Evolutionary conservation across 2,888 invertebrate species (phyloP).

Genomic region (Criorhina ranunculi): DNA sequence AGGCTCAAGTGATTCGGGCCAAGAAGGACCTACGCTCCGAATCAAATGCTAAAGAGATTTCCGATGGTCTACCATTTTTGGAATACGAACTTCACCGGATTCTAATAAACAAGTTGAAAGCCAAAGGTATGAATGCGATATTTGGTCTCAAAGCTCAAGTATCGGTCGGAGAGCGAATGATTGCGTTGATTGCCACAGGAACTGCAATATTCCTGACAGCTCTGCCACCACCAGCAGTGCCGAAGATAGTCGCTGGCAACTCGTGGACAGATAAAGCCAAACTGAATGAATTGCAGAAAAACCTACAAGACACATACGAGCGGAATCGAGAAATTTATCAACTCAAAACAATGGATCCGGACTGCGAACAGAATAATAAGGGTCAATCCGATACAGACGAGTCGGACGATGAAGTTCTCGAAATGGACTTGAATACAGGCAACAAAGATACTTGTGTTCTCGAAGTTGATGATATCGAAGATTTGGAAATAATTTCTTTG

Average conservation of each 20-base stretch:
- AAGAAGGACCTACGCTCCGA: slow-evolving; percentile 93
- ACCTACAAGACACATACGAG: slow-evolving; percentile 89
- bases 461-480: slow-evolving; percentile 94
- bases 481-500: slow-evolving; percentile 90
- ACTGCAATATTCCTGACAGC: slow-evolving; percentile 93
- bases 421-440: slow-evolving; percentile 89
- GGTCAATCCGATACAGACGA: slow-evolving; percentile 87
- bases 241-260: slow-evolving; percentile 89
- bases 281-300: slow-evolving; percentile 88
- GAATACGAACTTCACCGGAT: slow-evolving; percentile 98
- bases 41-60: slow-evolving; percentile 95
- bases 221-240: slow-evolving; percentile 90
- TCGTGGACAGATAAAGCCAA: slow-evolving; percentile 88
- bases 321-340: slow-evolving; percentile 90
- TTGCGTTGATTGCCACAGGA: slow-evolving; percentile 95
- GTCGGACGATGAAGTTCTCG: slow-evolving; percentile 88
- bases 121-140: slow-evolving; percentile 97
- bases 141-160: slow-evolving; percentile 94
- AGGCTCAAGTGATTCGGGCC: slow-evolving; percentile 90
- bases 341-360: slow-evolving; percentile 85
- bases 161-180: slow-evolving; percentile 93
- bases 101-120: slow-evolving; percentile 94
- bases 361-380: slow-evolving; percentile 77
- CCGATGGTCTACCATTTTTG: slow-evolving; percentile 96
- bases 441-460: slow-evolving; percentile 92